Evolutionary conservation across 2,113 vertebrate genomes (phyloP).

Genomic region (Lamprologus tigripictilis): DNA sequence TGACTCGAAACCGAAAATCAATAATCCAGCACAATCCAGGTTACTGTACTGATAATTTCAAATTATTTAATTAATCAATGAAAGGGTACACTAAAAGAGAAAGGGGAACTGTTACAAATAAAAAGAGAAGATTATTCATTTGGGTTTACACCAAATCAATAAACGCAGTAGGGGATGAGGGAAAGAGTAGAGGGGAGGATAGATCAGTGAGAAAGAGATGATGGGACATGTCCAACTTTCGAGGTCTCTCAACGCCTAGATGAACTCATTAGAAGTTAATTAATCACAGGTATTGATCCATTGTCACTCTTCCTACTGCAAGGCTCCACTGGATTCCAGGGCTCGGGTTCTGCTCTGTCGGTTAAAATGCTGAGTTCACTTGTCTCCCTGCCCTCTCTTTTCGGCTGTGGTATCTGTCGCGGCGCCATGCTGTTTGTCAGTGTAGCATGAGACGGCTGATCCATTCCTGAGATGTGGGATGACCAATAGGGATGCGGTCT

Average conservation of each 20-base stretch:
- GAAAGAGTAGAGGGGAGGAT: not conserved
- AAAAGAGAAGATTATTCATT: constrained; percentile 10
- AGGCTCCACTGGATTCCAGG: constrained; percentile 39
- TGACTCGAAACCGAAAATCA: not conserved
- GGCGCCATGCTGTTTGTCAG: constrained; percentile 41
- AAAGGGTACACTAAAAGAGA: not conserved
- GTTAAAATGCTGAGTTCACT: constrained; percentile 23
- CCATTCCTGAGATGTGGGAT: not conserved
- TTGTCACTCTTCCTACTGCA: constrained; percentile 59
- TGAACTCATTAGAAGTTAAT: constrained; percentile 79
- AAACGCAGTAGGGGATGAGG: not conserved
- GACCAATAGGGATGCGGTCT: not conserved
- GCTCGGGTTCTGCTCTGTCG: constrained; percentile 50
- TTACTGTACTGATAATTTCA: not conserved
- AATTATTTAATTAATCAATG: not conserved
- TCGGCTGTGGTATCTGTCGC: not conserved
- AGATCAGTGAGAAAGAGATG: constrained; percentile 19
- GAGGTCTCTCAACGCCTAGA: constrained; percentile 55
- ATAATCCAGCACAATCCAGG: not conserved
- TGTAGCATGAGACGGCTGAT: constrained; percentile 39
- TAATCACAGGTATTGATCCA: constrained; percentile 72
- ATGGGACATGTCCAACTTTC: constrained; percentile 54
- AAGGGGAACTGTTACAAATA: not conserved
- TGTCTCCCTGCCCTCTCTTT: not conserved
- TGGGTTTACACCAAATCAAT: not conserved